Evolutionary conservation across 2,888 invertebrate genomes (phyloP).

Genomic region (Rapana venosa): DNA sequence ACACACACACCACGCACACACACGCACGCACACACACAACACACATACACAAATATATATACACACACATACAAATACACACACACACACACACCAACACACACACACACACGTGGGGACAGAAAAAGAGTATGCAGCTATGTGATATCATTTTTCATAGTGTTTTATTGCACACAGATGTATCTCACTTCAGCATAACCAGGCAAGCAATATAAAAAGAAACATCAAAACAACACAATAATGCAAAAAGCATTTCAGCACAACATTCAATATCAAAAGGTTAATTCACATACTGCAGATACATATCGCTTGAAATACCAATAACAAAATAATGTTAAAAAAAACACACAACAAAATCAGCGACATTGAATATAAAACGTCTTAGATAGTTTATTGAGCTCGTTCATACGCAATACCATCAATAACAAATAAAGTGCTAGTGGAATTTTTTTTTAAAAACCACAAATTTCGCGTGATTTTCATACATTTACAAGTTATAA

Average conservation of each 20-base stretch:
- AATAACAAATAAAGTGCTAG: background rate
- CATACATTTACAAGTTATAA: too few species aligned
- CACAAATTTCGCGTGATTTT: too few species aligned
- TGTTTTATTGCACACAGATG: background rate
- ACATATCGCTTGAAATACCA: background rate
- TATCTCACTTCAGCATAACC: background rate
- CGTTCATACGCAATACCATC: background rate
- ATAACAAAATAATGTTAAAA: background rate
- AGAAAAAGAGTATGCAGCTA: background rate
- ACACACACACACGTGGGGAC: background rate
- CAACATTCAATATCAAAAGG: background rate
- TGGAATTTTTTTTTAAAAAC: too few species aligned
- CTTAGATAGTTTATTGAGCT: background rate
- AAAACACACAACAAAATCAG: background rate
- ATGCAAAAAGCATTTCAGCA: background rate
- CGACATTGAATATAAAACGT: background rate
- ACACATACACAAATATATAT: too few species aligned
- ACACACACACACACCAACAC: too few species aligned
- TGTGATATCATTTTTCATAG: background rate
- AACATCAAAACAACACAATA: background rate
- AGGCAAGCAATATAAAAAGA: too few species aligned
- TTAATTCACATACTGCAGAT: background rate
- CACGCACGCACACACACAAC: too few species aligned
- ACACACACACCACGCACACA: too few species aligned
- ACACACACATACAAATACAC: too few species aligned